Evolutionary conservation across 2,888 invertebrate species (phyloP).

Genomic region (Thelaira solivaga): DNA sequence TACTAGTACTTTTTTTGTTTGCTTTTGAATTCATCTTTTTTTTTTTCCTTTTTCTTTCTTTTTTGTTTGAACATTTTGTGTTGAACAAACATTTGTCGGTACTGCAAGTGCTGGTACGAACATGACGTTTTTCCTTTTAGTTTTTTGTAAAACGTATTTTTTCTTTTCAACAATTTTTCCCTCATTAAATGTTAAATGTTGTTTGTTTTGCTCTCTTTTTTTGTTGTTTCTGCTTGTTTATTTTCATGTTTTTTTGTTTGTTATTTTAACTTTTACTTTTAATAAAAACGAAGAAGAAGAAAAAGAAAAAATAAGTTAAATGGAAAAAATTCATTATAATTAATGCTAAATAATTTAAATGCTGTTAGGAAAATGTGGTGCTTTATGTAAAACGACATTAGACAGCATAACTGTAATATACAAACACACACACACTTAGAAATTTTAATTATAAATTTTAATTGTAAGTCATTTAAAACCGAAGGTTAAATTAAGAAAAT

Average conservation of each 20-base stretch:
- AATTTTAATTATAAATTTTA: background rate
- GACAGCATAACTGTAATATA: background rate
- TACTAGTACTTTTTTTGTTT: background rate
- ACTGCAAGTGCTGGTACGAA: background rate
- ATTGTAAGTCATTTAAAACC: background rate
- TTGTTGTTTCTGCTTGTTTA: constrained; percentile 32
- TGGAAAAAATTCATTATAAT: constrained; percentile 7
- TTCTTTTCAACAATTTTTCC: constrained; percentile 17
- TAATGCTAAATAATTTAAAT: constrained; percentile 18
- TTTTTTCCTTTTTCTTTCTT: too few relatives aligned
- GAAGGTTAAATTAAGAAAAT: background rate
- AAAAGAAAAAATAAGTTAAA: background rate
- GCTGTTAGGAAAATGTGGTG: constrained; percentile 2
- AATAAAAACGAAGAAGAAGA: too few relatives aligned
- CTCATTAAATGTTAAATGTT: constrained; percentile 55
- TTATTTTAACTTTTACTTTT: constrained; percentile 25
- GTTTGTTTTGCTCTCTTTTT: constrained; percentile 46
- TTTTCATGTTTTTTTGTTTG: background rate
- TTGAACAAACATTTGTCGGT: constrained; percentile 2
- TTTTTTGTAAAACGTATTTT: background rate
- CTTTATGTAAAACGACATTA: background rate
- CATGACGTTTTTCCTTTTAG: constrained; percentile 1
- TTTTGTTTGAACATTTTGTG: background rate
- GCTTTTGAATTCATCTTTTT: too few relatives aligned
- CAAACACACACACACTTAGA: too few relatives aligned